A percentile compares a stretch with the other conserved stretches of the same genome.
phyloP scores from a whole-genome alignment of 2,113 vertebrate species.

The Corythaeola cristata region DNA sequence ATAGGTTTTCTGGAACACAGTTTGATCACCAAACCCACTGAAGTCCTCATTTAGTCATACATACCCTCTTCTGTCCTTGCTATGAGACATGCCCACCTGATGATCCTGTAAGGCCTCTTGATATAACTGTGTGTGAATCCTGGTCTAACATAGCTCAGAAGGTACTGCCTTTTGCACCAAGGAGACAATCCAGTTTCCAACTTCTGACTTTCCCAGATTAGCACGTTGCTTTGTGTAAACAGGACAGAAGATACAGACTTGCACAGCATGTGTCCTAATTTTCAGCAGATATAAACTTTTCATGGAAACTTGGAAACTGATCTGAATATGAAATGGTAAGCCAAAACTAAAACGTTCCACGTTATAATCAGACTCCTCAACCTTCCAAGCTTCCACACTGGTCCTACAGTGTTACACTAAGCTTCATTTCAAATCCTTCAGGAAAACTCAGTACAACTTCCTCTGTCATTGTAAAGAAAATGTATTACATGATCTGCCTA shows the following conservation, averaged over 20 bases:
- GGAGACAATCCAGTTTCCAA: not conserved
- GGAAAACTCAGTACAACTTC: not conserved
- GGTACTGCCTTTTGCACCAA: not conserved
- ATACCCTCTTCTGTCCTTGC: not conserved
- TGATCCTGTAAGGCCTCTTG: not conserved
- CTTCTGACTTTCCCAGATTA: not conserved
- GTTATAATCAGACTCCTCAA: not conserved
- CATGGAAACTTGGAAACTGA: not conserved
- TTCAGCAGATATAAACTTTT: not conserved
- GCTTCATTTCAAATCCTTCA: constrained; percentile 1
- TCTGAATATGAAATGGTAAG: not conserved
- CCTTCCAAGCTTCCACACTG: not conserved
- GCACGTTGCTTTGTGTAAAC: not conserved
- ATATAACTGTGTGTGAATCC: not conserved
- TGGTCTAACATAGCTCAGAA: not conserved
- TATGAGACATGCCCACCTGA: not conserved
- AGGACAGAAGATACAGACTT: not conserved
- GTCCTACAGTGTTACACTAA: not conserved
- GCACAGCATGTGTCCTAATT: not conserved
- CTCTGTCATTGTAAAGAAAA: not conserved
- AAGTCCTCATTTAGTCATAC: not conserved
- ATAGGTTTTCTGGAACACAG: not conserved
- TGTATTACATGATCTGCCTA: not conserved
- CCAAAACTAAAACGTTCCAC: not conserved
- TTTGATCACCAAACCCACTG: not conserved